A percentile compares a stretch with the other conserved stretches of the same genome.
Conservation (phyloP, 2,797 vertebrate genomes). For the Stomatorhinus walkeri region DNA sequence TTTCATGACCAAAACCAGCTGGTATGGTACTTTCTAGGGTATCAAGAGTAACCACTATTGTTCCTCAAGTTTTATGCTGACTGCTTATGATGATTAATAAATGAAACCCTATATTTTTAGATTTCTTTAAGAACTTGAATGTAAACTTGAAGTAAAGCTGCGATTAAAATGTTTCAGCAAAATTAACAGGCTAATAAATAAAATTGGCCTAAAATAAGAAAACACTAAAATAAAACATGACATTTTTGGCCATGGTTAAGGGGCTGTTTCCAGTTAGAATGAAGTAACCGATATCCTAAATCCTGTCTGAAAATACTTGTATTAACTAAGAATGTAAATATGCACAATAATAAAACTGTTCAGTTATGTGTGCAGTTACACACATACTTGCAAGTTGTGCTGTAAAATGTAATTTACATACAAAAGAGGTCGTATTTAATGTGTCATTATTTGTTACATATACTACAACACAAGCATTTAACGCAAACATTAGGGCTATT, state of each 20-base stretch:
- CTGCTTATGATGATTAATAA: not conserved
- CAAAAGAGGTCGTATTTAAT: not conserved
- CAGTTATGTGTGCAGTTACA: not conserved
- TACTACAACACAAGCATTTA: not conserved
- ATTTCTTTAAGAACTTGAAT: not conserved
- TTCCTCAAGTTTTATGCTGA: not conserved
- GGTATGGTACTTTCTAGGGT: not conserved
- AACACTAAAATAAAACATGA: not conserved
- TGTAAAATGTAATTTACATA: not conserved
- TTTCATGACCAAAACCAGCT: not conserved
- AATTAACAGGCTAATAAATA: not conserved
- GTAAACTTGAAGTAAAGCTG: not conserved
- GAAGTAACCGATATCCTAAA: not conserved
- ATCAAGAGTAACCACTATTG: not conserved
- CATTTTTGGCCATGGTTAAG: not conserved
- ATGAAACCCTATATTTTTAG: not conserved
- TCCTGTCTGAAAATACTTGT: not conserved
- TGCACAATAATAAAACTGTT: not conserved
- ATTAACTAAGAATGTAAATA: not conserved
- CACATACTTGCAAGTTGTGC: not conserved
- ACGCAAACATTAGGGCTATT: not conserved
- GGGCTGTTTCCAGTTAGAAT: not conserved
- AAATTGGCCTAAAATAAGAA: not conserved
- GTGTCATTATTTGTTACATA: not conserved
- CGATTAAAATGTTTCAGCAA: not conserved